Base-by-base conservation (phyloP, 1,140 invertebrate species). In the Dryas iulia region DNA sequence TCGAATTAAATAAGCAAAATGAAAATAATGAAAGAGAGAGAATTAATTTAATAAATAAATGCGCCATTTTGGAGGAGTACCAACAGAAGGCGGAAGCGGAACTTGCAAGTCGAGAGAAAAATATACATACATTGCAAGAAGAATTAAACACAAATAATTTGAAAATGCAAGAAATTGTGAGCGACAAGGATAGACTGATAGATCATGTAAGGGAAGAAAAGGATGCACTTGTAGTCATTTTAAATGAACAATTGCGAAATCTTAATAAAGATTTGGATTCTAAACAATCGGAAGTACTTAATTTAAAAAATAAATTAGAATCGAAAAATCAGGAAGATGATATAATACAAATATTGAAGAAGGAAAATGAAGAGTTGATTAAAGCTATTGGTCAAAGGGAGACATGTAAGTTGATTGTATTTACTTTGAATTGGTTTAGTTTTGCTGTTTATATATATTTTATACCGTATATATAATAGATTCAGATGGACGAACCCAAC, bases 321-420 rank as follows among this genome's bases (percentile, higher is more conserved):
- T 67, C 68, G 6, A 59, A 69, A 2, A 74, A 74, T 52, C 26
- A 64, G 12, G 69, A 80, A 10, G 66, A 69, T 7, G 76, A 78
- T 25, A 64, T 76, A 12, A 58, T 79, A 4, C 73, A 82, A 10
- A 53, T 67, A 25, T 63, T 83, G 18, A 77, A 62, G 53, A 84
- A 73, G n/a, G 76, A 84, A 59, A 84, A 82, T 47, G 76, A 81
- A n/a, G 69, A 81, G 28, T 70, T 85, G 33, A 62, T 78, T 12
- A 81, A 76, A 72, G 77, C 70, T 14, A 60, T 77, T 18, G 79
- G 66, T 31, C 69, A 79, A 53, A 76, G 57, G 47, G 79, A 85
- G 28, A 80, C 76, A 24, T 76, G 84, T 88, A 73, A 79, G 82
- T 86, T 54, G 7, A 57, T 30, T 47, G 6, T 10, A 14, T 47